A percentile compares a stretch with the other conserved stretches of the same genome.
Conservation (phyloP, 1,140 invertebrate species). For the Ylistrum balloti region DNA sequence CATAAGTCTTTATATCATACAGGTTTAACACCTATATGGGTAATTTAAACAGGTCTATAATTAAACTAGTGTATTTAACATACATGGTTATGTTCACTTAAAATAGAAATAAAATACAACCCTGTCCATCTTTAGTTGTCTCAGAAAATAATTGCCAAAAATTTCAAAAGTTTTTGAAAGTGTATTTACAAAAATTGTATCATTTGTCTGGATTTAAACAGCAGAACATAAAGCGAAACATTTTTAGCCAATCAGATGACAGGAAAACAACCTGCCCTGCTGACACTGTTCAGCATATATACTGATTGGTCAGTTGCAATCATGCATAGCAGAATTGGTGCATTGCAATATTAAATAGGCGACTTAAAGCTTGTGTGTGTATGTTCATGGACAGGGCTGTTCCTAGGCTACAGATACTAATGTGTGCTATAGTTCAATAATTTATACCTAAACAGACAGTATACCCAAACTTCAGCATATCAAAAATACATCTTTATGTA, state of each 20-base stretch:
- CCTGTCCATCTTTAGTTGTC: neutral
- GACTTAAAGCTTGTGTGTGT: neutral
- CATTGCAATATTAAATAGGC: neutral
- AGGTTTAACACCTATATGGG: neutral
- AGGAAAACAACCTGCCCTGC: neutral
- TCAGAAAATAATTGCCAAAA: neutral
- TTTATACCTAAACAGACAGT: neutral
- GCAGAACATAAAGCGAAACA: neutral
- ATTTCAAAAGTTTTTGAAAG: neutral
- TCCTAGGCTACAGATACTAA: neutral
- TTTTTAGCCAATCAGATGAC: neutral
- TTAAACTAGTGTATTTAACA: neutral
- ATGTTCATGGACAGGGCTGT: neutral
- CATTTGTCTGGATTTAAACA: neutral
- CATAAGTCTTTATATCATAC: neutral
- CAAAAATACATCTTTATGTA: neutral
- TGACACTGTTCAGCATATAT: neutral
- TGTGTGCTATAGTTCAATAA: neutral
- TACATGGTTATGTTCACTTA: neutral
- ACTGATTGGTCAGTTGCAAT: neutral
- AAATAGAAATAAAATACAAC: neutral
- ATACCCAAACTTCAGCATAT: neutral
- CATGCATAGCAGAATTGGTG: neutral
- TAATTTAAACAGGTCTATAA: neutral
- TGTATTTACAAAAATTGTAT: neutral